phyloP scores from a whole-genome alignment of 2,797 vertebrate species.

The Propithecus perrieri region DNA sequence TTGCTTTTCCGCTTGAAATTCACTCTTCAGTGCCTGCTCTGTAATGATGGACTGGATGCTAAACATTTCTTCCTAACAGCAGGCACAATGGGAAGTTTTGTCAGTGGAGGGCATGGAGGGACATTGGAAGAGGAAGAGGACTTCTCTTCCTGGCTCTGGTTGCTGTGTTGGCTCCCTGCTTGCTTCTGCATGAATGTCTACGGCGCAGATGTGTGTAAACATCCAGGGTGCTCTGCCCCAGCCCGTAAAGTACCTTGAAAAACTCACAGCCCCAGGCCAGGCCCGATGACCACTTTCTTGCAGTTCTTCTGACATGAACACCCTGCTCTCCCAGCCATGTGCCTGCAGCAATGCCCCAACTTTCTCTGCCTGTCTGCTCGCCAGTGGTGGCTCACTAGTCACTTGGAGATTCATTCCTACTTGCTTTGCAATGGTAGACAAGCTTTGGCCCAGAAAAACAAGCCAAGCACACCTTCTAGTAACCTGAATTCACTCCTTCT shows the following conservation, averaged over 20 bases:
- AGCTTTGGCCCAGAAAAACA: background rate
- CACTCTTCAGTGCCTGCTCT: background rate
- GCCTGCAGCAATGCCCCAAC: fast-evolving
- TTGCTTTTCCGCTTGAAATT: background rate
- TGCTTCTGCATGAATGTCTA: background rate
- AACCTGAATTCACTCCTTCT: background rate
- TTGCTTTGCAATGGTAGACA: background rate
- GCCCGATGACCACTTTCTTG: background rate
- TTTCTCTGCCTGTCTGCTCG: background rate
- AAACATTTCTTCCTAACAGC: background rate
- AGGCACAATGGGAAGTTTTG: background rate
- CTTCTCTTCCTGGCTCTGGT: background rate
- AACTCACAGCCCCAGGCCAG: fast-evolving
- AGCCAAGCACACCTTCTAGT: background rate
- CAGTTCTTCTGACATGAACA: background rate
- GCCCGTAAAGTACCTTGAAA: background rate
- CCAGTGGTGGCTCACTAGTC: background rate
- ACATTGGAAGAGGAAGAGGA: background rate
- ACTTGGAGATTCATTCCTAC: background rate
- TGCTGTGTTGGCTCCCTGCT: background rate
- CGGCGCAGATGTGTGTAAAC: fast-evolving
- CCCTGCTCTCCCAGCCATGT: fast-evolving
- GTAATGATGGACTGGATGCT: background rate
- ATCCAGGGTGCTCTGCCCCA: background rate
- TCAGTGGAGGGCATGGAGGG: background rate